These are phyloP conservation scores for Frankliniella fusca DNA, from an alignment of 2,888 invertebrate species.

Conservation along the genomic window DNA sequence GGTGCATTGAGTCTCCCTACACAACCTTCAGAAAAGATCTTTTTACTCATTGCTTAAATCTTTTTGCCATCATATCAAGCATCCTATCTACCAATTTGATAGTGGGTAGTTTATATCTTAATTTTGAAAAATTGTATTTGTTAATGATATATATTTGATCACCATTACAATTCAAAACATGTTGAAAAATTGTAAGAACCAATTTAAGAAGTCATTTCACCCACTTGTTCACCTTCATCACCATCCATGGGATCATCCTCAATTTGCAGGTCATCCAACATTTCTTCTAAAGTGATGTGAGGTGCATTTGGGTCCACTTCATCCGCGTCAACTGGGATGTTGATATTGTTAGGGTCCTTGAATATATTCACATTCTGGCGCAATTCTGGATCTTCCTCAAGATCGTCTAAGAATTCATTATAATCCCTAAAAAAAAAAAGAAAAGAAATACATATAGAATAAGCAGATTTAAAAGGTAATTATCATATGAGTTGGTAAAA, in stretches of 20 bases:
- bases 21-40: no score
- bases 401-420: conserved; percentile 91
- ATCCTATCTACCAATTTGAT: no score
- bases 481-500: conserved; percentile 19
- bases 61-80: no score
- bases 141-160: background rate
- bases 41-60: no score
- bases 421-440: conserved; percentile 64
- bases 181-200: background rate
- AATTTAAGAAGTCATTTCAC: background rate
- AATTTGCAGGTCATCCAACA: conserved; percentile 85
- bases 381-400: conserved; percentile 89
- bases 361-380: conserved; percentile 93
- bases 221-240: conserved; percentile 10
- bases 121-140: background rate
- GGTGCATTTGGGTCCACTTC: conserved; percentile 62
- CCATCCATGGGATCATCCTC: conserved; percentile 62
- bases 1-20: no score
- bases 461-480: conserved; percentile 32
- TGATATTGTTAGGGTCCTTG: conserved; percentile 55
- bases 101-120: no score
- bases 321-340: conserved; percentile 56
- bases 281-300: conserved; percentile 80
- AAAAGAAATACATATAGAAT: conserved; percentile 23
- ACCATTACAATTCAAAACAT: background rate